Conservation (phyloP, 2,888 invertebrate genomes). For the Acrobasis suavella region DNA sequence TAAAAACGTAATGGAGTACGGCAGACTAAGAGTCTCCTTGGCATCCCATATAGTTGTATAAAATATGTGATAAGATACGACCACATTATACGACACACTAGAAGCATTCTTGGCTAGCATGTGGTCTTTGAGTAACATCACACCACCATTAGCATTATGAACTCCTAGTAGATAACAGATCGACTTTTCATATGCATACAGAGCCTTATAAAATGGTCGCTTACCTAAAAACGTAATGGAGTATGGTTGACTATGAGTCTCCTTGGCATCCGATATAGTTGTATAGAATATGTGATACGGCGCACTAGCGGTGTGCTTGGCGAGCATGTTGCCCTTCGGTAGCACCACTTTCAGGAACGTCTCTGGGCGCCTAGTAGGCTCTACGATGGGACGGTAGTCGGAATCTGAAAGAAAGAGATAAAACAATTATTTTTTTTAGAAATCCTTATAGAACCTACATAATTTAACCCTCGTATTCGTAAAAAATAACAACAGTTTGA, state of each 20-base stretch:
- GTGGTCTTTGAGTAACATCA: too few relatives aligned
- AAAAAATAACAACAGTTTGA: too few relatives aligned
- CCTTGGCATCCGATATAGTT: constrained; percentile 84
- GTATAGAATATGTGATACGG: constrained; percentile 88
- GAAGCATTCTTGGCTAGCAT: too few relatives aligned
- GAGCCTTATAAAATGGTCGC: too few relatives aligned
- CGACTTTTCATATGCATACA: constrained; percentile 48
- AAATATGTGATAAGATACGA: too few relatives aligned
- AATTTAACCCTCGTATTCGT: too few relatives aligned
- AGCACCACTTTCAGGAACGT: constrained; percentile 79
- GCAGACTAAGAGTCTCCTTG: constrained; percentile 84
- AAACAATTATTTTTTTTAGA: too few relatives aligned
- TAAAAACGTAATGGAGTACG: constrained; percentile 86
- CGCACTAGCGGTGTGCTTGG: constrained; percentile 84
- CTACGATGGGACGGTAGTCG: constrained; percentile 62
- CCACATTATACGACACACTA: too few relatives aligned
- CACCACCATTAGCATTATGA: too few relatives aligned
- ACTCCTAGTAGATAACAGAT: too few relatives aligned
- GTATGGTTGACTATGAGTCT: constrained; percentile 85
- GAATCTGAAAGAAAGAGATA: constrained; percentile 40
- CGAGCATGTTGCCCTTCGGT: constrained; percentile 79
- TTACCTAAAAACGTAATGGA: constrained; percentile 85
- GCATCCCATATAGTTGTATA: constrained; percentile 41
- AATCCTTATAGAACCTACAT: too few relatives aligned
- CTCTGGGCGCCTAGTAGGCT: constrained; percentile 59